phyloP scores from a whole-genome alignment of 2,888 invertebrate species.

The Strigamia transsilvanica region DNA sequence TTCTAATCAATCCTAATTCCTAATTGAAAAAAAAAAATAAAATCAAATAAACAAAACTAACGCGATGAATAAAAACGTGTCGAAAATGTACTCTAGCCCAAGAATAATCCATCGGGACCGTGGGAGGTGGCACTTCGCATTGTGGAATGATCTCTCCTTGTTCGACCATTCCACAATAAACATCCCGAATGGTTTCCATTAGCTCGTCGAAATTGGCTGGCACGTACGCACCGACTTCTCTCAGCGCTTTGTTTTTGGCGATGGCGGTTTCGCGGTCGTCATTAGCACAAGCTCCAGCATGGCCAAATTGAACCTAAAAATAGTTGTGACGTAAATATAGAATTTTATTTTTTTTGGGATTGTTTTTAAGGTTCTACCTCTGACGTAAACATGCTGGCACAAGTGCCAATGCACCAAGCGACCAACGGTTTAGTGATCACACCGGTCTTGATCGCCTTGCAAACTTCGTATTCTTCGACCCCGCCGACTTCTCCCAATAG shows the following conservation, averaged over 20 bases:
- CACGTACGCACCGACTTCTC: slow-evolving; percentile 84
- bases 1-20: slow-evolving; percentile 96
- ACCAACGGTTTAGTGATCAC: slow-evolving; percentile 91
- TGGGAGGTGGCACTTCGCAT: slow-evolving; percentile 94
- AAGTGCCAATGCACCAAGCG: slow-evolving; percentile 97
- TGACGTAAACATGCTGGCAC: slow-evolving; percentile 68
- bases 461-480: slow-evolving; percentile 96
- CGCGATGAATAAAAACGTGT: slow-evolving; percentile 57
- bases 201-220: slow-evolving; percentile 91
- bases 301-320: slow-evolving; percentile 95
- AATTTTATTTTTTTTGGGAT: slow-evolving; percentile 25
- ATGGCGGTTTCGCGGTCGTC: slow-evolving; percentile 91
- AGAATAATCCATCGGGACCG: slow-evolving; percentile 99
- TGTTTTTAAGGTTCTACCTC: slow-evolving; percentile 61
- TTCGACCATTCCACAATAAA: slow-evolving; percentile 75
- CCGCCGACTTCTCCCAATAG: slow-evolving; percentile 98
- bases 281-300: slow-evolving; percentile 98
- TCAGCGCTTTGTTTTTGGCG: slow-evolving; percentile 87
- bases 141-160: slow-evolving; percentile 84
- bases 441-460: slow-evolving; percentile 81
- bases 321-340: slow-evolving; percentile 64
- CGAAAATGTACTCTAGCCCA: slow-evolving; percentile 79
- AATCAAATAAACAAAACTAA: not conserved
- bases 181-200: slow-evolving; percentile 76
- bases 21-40: slow-evolving; percentile 62